These are phyloP conservation scores for Nematostella vectensis DNA, from an alignment of 92 coral and sea anemone genomes.

Conservation along the genomic window DNA sequence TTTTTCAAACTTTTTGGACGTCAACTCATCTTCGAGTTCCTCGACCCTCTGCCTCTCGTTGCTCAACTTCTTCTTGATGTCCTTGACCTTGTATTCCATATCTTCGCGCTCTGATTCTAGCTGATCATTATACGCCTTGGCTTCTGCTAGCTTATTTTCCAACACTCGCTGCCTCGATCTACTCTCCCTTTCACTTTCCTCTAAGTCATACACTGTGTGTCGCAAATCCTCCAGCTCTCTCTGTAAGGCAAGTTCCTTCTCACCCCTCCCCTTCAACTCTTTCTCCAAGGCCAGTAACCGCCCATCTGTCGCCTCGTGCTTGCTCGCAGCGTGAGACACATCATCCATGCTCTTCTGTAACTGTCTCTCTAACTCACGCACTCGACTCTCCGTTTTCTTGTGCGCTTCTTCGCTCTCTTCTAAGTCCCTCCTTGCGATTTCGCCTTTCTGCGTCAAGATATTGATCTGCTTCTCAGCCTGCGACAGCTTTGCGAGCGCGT, in stretches of 20 bases:
- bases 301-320: conserved; percentile 35
- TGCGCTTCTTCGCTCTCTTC: conserved; percentile 25
- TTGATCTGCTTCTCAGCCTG: conserved; percentile 37
- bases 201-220: conserved; percentile 42
- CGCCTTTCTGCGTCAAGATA: conserved; percentile 32
- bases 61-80: conserved; percentile 48
- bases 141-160: conserved; percentile 40
- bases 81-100: conserved; percentile 49
- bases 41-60: conserved; percentile 44
- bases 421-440: conserved; percentile 23
- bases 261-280: conserved; percentile 42
- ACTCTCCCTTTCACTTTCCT: conserved; percentile 30
- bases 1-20: conserved; percentile 45
- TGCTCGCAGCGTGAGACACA: conserved; percentile 29
- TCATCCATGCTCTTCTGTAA: conserved; percentile 36
- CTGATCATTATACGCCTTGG: conserved; percentile 30
- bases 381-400: conserved; percentile 31
- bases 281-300: conserved; percentile 41
- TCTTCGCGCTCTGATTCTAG: conserved; percentile 49
- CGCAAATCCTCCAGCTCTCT: conserved; percentile 44
- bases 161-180: conserved; percentile 37
- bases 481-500: conserved; percentile 26
- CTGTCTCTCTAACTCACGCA: conserved; percentile 4
- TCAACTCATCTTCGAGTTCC: conserved; percentile 44
- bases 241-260: conserved; percentile 56